Evolutionary conservation across 1,140 invertebrate species (phyloP).

Genomic region (Camponotus floridanus): DNA sequence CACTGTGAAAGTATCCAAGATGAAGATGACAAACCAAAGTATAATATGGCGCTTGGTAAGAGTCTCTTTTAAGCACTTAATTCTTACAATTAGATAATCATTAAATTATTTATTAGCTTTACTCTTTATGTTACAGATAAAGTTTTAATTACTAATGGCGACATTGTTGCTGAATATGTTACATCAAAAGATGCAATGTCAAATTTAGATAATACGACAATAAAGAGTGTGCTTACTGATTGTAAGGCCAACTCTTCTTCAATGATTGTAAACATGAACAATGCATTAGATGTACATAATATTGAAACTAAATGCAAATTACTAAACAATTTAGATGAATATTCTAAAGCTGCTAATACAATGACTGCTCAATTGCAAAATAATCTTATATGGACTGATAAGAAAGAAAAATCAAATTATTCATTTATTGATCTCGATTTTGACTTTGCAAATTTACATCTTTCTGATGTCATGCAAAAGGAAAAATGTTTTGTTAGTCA

Average conservation of each 20-base stretch:
- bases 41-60: constrained; percentile 80
- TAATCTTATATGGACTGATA: background rate
- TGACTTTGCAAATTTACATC: constrained; percentile 58
- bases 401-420: background rate
- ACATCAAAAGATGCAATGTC: constrained; percentile 49
- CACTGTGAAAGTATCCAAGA: constrained; percentile 71
- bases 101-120: constrained; percentile 52
- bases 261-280: constrained; percentile 29
- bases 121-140: constrained; percentile 86
- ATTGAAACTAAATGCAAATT: constrained; percentile 3
- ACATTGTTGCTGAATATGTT: constrained; percentile 88
- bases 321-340: background rate
- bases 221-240: background rate
- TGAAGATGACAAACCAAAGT: constrained; percentile 75
- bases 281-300: background rate
- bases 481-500: constrained; percentile 74
- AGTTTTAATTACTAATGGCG: constrained; percentile 88
- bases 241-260: constrained; percentile 3
- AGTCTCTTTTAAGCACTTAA: background rate
- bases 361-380: background rate
- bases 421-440: constrained; percentile 36
- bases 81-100: constrained; percentile 27
- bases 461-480: constrained; percentile 62
- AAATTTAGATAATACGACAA: background rate
- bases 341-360: background rate